Conservation (phyloP, 2,888 invertebrate genomes). For the Philhelius pedissequus region DNA sequence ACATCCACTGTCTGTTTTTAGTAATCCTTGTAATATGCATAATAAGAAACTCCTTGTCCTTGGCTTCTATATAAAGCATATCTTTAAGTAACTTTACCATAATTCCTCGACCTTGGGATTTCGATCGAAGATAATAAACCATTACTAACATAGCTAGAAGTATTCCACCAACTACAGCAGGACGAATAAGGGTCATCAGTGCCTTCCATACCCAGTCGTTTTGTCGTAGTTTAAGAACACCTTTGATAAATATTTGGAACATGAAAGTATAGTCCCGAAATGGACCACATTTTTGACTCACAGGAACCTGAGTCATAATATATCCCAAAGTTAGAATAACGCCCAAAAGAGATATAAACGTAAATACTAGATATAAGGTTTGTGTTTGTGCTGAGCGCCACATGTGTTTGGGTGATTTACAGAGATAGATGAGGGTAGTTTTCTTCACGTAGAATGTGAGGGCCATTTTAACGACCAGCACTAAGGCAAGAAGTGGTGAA, state of each 20-base stretch:
- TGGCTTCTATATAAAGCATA: conserved; percentile 84
- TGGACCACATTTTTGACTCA: conserved; percentile 83
- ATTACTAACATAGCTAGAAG: conserved; percentile 82
- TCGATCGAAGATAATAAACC: conserved; percentile 84
- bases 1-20: conserved; percentile 79
- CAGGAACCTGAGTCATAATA: conserved; percentile 82
- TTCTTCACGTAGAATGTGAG: conserved; percentile 83
- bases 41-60: conserved; percentile 86
- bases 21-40: conserved; percentile 82
- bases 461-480: conserved; percentile 85
- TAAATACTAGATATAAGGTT: conserved; percentile 85
- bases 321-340: conserved; percentile 83
- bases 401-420: conserved; percentile 83
- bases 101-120: conserved; percentile 82
- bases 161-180: conserved; percentile 82
- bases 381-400: conserved; percentile 85
- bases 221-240: conserved; percentile 80
- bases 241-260: conserved; percentile 81
- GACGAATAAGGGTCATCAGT: conserved; percentile 80
- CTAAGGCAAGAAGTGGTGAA: conserved; percentile 84
- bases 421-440: conserved; percentile 79
- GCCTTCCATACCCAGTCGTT: conserved; percentile 79
- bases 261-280: conserved; percentile 81
- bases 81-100: conserved; percentile 83
- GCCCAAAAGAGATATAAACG: conserved; percentile 83